Base-by-base conservation (phyloP, 2,113 vertebrate genomes). In the Syngnathoides biaculeatus region DNA sequence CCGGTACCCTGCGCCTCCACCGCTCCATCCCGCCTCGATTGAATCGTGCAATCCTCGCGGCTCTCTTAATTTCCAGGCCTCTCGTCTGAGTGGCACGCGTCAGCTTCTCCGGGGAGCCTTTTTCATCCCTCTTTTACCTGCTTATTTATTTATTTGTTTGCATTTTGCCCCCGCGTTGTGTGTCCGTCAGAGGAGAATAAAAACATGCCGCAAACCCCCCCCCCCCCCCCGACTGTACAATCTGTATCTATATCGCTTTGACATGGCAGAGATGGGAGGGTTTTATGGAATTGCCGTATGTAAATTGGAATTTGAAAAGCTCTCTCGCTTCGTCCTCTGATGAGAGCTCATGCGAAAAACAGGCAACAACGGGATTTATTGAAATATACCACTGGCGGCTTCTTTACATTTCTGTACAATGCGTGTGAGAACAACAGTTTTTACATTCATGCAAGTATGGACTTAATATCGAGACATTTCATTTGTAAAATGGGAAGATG, bases 301-400 rank as follows among this genome's bases (percentile, higher is more conserved):
- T 87, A 89, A 89, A 90, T 90, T 81, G 85, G 78, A 88, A 81
- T 75, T 83, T 78, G 77, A 76, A 80, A 73, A 79, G 59, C 66
- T 60, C 55, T 65, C 65, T 69, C 59, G n/a, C 55, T 57, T 64
- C 69, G 74, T 78, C 68, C 75, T 79, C 52, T 50, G 60, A 77
- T 68, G 78, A 78, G 72, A 66, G 57, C 77, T 72, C 66, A 67
- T 78, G 82, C 72, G 75, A 59, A 78, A 56, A 78, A 66, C 17
- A 79, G 59, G 73, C 56, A 77, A 66, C 17, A 78, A 61, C 63
- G 71, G 68, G 84, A 70, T 81, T 85, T 79, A 66, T 64, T 70
- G 48, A 81, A 79, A 81, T 73, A 78, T 64, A 79, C 77, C 59
- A 73, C 20, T 57, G 76, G 84, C 76, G 71, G 72, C 76, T 73